Evolutionary conservation across 2,888 invertebrate genomes (phyloP).

Genomic region (Oxytorus armatus): DNA sequence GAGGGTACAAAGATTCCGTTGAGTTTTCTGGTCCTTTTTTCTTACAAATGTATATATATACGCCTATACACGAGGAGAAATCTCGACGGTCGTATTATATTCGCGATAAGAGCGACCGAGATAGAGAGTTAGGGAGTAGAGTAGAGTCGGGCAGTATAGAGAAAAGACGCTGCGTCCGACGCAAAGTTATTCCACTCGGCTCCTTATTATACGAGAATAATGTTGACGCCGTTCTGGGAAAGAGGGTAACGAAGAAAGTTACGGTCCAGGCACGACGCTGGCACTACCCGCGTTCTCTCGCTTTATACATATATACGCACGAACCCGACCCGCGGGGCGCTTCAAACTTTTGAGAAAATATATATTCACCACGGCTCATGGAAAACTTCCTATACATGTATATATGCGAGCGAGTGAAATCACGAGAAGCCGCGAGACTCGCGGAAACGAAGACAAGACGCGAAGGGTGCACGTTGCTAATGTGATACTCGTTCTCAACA

Average conservation of each 20-base stretch:
- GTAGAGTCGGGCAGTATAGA: slow-evolving; percentile 46
- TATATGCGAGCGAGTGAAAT: slow-evolving; percentile 15
- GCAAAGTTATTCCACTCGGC: slow-evolving; percentile 75
- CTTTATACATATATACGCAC: slow-evolving; percentile 6
- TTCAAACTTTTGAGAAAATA: slow-evolving; percentile 66
- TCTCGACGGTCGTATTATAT: slow-evolving; percentile 70
- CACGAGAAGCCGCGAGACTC: slow-evolving; percentile 47
- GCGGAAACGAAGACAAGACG: slow-evolving; percentile 63
- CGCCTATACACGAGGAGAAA: slow-evolving; percentile 64
- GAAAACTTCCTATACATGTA: slow-evolving; percentile 27
- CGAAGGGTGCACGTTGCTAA: slow-evolving; percentile 7
- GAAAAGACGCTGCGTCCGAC: slow-evolving; percentile 68
- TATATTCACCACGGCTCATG: slow-evolving; percentile 20
- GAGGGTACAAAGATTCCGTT: slow-evolving; percentile 70
- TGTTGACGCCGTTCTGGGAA: slow-evolving; percentile 76
- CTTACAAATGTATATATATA: slow-evolving; percentile 29
- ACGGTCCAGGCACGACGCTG: slow-evolving; percentile 67
- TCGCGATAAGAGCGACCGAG: slow-evolving; percentile 69
- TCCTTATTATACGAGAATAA: slow-evolving; percentile 80
- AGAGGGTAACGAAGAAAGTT: slow-evolving; percentile 79
- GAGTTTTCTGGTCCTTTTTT: slow-evolving; percentile 56
- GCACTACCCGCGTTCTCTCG: slow-evolving; percentile 30
- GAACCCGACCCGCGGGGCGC: slow-evolving; percentile 28
- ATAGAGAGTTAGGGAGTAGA: slow-evolving; percentile 55
- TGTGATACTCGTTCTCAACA: neutral